Evolutionary conservation across 2,797 vertebrate genomes (phyloP), one percentile per base, ranked within the genome.

Genomic region (Sebastes oblongus): DNA sequence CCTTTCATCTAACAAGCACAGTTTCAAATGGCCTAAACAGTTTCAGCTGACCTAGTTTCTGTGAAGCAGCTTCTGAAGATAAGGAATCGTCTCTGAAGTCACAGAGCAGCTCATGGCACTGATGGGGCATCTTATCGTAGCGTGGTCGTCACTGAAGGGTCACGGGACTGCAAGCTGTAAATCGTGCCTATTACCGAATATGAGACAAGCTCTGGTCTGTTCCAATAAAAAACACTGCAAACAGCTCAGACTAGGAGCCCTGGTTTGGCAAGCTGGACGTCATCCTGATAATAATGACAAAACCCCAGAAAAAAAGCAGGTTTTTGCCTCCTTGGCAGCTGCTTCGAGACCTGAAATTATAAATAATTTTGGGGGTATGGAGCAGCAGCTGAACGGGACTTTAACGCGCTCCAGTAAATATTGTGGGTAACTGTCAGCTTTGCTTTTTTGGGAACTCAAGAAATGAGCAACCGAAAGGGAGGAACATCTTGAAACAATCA

Each of bases 401-500:
- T 91, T 91, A 81, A 90, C 91, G 90, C 55, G 24, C 72, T 90
- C 84, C 88, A 88, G 88, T 92, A 95, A 94, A 95, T 92, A 93
- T 87, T 90, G 91, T 87, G 81, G 93, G 84, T 91, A 93, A 87
- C 92, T 93, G 90, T 92, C 92, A 89, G 83, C 74, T 86, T 83
- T 81, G 80, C 85, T 86, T 75, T 93, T 91, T 91, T 83, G 77
- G 46, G 80, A 89, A 86, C 80, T 88, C 73, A 59, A 81, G 60
- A 91, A 93, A 92, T 54, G 68, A 89, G 76, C 81, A 80, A 86
- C 75, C 56, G 76, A 75, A 86, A 88, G 68, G 46, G 76, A 82
- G 68, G 34, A 93, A 94, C 94, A 95, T 95, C 91, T 95, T 95
- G 94, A 95, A 95, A 82, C 85, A 72, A 94, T 96, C 84, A 92